Evolutionary conservation across 2,888 invertebrate species (phyloP), one percentile per base, ranked within the genome.

Genomic region (Yponomeuta sedellus): DNA sequence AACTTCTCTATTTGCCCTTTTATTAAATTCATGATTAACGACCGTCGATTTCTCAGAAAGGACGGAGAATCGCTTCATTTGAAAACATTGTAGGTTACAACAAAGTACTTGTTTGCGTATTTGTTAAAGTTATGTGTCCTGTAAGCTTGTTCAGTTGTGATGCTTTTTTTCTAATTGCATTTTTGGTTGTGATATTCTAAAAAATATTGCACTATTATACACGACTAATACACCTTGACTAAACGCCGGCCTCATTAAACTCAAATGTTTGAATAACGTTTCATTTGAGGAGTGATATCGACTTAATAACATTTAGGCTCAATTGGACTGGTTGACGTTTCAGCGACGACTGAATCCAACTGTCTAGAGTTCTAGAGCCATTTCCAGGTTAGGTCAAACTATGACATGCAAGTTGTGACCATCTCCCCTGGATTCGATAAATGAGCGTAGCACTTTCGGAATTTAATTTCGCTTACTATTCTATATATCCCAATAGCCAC

Each of bases 331-430:
- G 77, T 82, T 78, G 72, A 70, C 71, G 85, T 76, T 81, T 79
- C 63, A 70, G 80, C 80, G 85, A 87, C 87, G 85, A 83, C 71
- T 56, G 67, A 69, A 64, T 67, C 71, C 70, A 70, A 73, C 75
- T 74, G 73, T 44, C 12, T 8, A 25, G 25, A 25, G 25, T 25
- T 44, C 78, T 77, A 75, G 77, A 63, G 67, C 67, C 73, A 71
- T 67, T 74, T 74, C 71, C 74, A 75, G 71, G 72, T 34, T 72
- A 73, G 76, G 75, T 79, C 71, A 78, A 79, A 77, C 75, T 74
- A 73, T 76, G 77, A 77, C 76, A 77, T 77, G 77, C 75, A 73
- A 67, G 10, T 8, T 77, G 77, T 75, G 73, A 67, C 16, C 16
- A 10, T 62, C n/a, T 34, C 59, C 11, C 10, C 22, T 22, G 3